Conservation (phyloP, 2,113 vertebrate species). For the Thymallus thymallus region DNA sequence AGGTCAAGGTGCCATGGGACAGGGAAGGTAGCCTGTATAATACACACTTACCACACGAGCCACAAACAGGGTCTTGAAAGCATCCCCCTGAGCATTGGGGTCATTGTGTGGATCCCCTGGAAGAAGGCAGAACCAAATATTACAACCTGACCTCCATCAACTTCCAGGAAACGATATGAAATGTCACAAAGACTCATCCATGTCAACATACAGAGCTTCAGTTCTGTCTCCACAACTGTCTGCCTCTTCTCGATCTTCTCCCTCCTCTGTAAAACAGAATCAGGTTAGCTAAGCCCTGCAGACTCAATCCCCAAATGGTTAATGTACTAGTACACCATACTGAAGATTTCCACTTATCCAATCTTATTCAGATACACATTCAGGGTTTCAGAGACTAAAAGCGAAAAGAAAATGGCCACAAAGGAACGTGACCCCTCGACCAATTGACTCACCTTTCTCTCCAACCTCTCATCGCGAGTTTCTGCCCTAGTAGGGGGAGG, state of each 20-base stretch:
- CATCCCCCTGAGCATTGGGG: slow-evolving; percentile 90
- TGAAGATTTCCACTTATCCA: too few relatives aligned
- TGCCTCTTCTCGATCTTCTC: slow-evolving; percentile 92
- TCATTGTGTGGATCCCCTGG: slow-evolving; percentile 94
- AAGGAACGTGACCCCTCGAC: too few relatives aligned
- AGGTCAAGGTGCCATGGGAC: background rate
- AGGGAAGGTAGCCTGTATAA: background rate
- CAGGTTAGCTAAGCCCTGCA: background rate
- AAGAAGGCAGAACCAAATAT: background rate
- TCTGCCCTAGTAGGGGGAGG: slow-evolving; percentile 87
- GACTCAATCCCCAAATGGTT: background rate
- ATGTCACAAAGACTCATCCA: background rate
- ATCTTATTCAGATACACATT: too few relatives aligned
- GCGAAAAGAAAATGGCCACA: too few relatives aligned
- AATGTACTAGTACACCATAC: too few relatives aligned
- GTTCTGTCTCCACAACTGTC: slow-evolving; percentile 84
- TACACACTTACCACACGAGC: slow-evolving; percentile 85
- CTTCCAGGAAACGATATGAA: background rate
- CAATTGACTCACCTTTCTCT: slow-evolving; percentile 81
- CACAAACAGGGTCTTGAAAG: slow-evolving; percentile 93
- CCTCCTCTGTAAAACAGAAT: slow-evolving; percentile 75
- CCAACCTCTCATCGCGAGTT: slow-evolving; percentile 88
- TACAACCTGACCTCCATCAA: background rate
- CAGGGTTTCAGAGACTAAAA: too few relatives aligned
- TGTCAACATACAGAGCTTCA: slow-evolving; percentile 86